Evolutionary conservation across 2,797 vertebrate species (phyloP).

Genomic region (Propithecus deckenii): DNA sequence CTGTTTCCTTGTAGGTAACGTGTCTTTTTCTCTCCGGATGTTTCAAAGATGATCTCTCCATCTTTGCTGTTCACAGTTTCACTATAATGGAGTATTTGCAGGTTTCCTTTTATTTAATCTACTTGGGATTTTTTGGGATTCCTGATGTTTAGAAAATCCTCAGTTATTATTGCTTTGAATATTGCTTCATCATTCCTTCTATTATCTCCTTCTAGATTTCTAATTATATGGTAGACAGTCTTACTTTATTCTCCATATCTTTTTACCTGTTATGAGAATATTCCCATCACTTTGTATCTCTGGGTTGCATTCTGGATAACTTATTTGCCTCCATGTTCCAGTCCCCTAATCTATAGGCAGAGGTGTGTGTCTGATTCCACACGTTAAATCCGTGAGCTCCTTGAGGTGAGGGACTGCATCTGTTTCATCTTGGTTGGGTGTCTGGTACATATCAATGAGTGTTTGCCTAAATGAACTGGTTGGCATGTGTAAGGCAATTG

Average conservation of each 20-base stretch:
- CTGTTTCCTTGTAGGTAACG: neutral
- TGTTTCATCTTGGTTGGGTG: neutral
- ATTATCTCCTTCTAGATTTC: neutral
- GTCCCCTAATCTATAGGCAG: neutral
- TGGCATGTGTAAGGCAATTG: neutral
- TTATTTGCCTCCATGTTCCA: neutral
- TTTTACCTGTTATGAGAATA: neutral
- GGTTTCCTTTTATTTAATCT: conserved; percentile 22
- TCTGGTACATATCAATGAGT: neutral
- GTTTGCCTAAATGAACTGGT: neutral
- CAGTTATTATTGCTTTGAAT: conserved; percentile 13
- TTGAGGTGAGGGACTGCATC: neutral
- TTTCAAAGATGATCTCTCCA: neutral
- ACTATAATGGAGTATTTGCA: neutral
- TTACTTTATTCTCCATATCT: neutral
- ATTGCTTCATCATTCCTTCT: neutral
- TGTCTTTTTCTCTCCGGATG: neutral
- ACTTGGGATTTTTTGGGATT: neutral
- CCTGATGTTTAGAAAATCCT: conserved; percentile 3
- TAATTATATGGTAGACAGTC: neutral
- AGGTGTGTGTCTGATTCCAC: neutral
- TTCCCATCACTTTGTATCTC: neutral
- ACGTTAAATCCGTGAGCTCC: neutral
- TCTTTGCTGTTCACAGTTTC: neutral
- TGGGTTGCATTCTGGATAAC: neutral